Evolutionary conservation across 2,797 vertebrate species (phyloP).

Genomic region (Coreius guichenoti): DNA sequence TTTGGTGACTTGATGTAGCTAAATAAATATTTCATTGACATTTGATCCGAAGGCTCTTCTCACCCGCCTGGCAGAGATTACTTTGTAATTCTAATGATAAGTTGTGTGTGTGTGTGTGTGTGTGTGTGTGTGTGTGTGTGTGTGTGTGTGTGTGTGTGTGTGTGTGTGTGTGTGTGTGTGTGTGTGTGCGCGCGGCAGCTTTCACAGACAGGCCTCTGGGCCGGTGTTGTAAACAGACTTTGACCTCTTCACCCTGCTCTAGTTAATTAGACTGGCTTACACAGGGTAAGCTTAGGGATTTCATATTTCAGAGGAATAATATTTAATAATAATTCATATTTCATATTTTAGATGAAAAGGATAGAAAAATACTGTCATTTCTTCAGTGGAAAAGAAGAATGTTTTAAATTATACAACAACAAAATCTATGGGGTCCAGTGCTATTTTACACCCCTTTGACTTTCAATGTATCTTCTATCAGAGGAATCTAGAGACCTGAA

Average conservation of each 20-base stretch:
- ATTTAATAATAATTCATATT: no score
- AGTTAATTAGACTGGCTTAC: constrained; percentile 57
- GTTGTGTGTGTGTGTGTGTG: constrained; percentile 30
- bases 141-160: constrained; percentile 25
- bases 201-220: constrained; percentile 48
- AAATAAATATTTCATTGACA: constrained; percentile 45
- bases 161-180: constrained; percentile 22
- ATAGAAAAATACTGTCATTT: background rate
- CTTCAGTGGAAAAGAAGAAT: background rate
- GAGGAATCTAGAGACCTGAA: background rate
- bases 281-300: constrained; percentile 44
- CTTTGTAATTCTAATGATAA: constrained; percentile 35
- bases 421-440: background rate
- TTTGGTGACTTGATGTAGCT: constrained; percentile 11
- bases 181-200: constrained; percentile 21
- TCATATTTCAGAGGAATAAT: constrained; percentile 43
- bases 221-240: constrained; percentile 54
- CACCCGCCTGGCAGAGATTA: constrained; percentile 24
- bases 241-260: constrained; percentile 56
- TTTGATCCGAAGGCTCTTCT: constrained; percentile 36
- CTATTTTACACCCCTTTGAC: background rate
- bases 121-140: constrained; percentile 16
- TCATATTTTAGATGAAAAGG: no score
- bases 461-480: background rate
- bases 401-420: background rate